Evolutionary conservation across 2,797 vertebrate species (phyloP).

Genomic region (Adelosebastes latens): DNA sequence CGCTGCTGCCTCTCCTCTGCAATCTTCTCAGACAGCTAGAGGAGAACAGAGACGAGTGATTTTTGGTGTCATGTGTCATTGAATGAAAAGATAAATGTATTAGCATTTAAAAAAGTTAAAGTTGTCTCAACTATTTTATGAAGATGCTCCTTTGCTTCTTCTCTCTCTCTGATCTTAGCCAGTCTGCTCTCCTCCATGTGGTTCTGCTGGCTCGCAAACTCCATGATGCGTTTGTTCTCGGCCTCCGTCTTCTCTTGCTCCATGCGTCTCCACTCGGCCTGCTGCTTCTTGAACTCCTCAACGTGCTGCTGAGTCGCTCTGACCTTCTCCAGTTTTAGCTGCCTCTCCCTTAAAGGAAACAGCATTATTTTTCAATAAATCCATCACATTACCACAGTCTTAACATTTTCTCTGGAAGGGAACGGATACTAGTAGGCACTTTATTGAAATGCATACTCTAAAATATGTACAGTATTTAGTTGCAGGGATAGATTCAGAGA

Average conservation of each 20-base stretch:
- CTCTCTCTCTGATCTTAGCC: slow-evolving; percentile 82
- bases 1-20: slow-evolving; percentile 80
- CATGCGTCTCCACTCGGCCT: slow-evolving; percentile 86
- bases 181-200: slow-evolving; percentile 83
- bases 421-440: neutral
- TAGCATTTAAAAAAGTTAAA: neutral
- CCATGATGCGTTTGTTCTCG: slow-evolving; percentile 90
- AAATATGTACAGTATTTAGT: neutral
- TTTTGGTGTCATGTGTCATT: neutral
- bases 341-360: slow-evolving; percentile 83
- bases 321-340: slow-evolving; percentile 90
- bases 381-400: neutral
- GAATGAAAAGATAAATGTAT: neutral
- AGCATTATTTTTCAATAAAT: neutral
- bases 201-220: slow-evolving; percentile 84
- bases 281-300: slow-evolving; percentile 90
- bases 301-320: slow-evolving; percentile 85
- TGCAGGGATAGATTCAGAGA: neutral
- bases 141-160: slow-evolving; percentile 85
- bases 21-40: slow-evolving; percentile 87
- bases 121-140: slow-evolving; percentile 81
- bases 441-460: neutral
- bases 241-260: slow-evolving; percentile 91
- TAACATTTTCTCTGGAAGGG: neutral
- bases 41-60: neutral